A percentile compares a stretch with the other conserved stretches of the same genome.
Conservation (phyloP, 2,797 vertebrate species). For the Pempheris klunzingeri region DNA sequence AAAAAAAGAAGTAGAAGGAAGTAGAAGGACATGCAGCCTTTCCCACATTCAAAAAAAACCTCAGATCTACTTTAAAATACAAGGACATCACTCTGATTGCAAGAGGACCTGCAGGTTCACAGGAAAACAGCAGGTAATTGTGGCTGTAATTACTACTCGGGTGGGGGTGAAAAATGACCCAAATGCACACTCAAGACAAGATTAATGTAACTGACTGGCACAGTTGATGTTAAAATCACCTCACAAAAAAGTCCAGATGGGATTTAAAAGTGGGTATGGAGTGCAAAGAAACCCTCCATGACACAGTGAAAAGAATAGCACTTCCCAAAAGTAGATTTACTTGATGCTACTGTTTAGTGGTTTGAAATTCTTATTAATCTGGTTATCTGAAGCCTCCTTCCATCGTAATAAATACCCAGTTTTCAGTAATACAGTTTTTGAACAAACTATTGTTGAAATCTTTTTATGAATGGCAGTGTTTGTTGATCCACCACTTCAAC, state of each 20-base stretch:
- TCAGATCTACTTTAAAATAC: neutral
- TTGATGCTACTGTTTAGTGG: neutral
- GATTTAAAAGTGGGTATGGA: neutral
- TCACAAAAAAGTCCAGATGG: neutral
- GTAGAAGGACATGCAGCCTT: neutral
- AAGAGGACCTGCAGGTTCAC: neutral
- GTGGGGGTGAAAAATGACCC: neutral
- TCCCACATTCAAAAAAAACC: neutral
- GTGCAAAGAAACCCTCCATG: neutral
- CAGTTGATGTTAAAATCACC: neutral
- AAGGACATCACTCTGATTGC: neutral
- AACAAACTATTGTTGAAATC: neutral
- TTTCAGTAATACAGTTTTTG: neutral
- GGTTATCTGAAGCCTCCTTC: neutral
- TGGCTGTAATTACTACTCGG: no score
- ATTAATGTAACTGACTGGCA: neutral
- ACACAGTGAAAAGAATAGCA: neutral
- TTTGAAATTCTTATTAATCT: neutral
- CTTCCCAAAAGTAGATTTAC: neutral
- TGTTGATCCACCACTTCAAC: neutral
- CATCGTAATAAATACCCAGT: neutral
- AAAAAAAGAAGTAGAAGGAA: neutral
- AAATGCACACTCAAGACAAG: neutral
- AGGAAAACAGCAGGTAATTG: neutral
- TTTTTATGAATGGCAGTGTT: neutral